phyloP scores from a whole-genome alignment of 2,113 vertebrate species.

The Cercopithecus mona region DNA sequence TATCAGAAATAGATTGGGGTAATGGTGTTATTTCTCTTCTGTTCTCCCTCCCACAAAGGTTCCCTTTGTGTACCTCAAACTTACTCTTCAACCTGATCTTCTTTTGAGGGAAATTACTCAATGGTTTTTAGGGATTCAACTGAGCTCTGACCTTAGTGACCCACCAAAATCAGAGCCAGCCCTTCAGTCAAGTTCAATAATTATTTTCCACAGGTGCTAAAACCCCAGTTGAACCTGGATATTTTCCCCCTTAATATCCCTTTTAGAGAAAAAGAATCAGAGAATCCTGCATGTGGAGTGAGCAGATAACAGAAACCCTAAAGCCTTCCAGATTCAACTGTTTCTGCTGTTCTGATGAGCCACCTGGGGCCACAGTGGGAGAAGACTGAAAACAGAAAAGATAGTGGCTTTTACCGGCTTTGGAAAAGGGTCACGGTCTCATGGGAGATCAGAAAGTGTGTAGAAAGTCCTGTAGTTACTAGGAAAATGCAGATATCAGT shows the following conservation, averaged over 20 bases:
- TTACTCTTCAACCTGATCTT: neutral
- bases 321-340: neutral
- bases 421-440: neutral
- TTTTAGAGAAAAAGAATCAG: neutral
- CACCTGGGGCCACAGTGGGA: neutral
- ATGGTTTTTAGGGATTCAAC: neutral
- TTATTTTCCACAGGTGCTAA: neutral
- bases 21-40: constrained; percentile 25
- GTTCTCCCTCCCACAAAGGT: neutral
- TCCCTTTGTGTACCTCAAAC: neutral
- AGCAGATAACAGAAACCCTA: constrained; percentile 1
- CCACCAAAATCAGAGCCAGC: neutral
- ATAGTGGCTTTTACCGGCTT: neutral
- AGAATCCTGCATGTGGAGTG: neutral
- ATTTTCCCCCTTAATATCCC: neutral
- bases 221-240: neutral
- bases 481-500: neutral
- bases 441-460: neutral
- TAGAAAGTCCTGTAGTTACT: neutral
- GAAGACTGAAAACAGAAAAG: neutral
- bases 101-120: constrained; percentile 13
- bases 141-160: neutral
- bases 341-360: neutral
- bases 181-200: neutral
- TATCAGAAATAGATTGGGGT: constrained; percentile 20